Conservation (phyloP, 1,140 invertebrate species). For the Mercenaria mercenaria region DNA sequence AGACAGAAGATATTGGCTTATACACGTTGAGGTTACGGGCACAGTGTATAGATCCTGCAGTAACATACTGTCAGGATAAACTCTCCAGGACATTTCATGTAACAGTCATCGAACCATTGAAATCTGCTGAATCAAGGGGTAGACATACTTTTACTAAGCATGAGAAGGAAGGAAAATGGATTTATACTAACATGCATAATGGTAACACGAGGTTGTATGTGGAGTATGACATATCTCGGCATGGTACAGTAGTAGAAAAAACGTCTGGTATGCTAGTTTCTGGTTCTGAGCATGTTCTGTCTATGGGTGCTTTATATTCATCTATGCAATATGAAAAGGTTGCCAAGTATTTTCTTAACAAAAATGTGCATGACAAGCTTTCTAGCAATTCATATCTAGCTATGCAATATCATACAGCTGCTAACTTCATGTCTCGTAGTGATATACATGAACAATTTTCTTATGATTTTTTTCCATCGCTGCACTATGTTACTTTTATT, state of each 20-base stretch:
- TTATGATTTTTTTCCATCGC: not conserved
- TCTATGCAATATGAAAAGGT: not conserved
- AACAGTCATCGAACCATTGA: slow-evolving; percentile 21
- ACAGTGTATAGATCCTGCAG: slow-evolving; percentile 36
- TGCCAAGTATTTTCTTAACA: slow-evolving; percentile 7
- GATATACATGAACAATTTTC: not conserved
- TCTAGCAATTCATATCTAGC: not conserved
- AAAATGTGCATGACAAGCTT: slow-evolving; percentile 13
- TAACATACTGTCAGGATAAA: slow-evolving; percentile 43
- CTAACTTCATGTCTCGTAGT: not conserved
- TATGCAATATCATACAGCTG: not conserved
- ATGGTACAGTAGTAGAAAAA: not conserved
- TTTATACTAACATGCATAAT: slow-evolving; percentile 27
- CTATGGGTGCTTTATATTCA: not conserved
- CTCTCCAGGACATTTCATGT: slow-evolving; percentile 44
- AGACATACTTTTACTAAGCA: slow-evolving; percentile 35
- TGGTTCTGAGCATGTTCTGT: not conserved
- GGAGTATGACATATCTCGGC: slow-evolving; percentile 1
- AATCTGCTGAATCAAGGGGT: slow-evolving; percentile 44
- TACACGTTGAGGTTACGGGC: slow-evolving; percentile 34
- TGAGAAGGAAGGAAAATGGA: not conserved
- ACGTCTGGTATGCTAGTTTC: not conserved
- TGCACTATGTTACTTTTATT: not conserved
- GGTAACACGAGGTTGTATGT: slow-evolving; percentile 21
- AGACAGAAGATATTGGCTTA: slow-evolving; percentile 31